phyloP scores from a whole-genome alignment of 2,797 vertebrate species.

The Synaphobranchus kaupii region DNA sequence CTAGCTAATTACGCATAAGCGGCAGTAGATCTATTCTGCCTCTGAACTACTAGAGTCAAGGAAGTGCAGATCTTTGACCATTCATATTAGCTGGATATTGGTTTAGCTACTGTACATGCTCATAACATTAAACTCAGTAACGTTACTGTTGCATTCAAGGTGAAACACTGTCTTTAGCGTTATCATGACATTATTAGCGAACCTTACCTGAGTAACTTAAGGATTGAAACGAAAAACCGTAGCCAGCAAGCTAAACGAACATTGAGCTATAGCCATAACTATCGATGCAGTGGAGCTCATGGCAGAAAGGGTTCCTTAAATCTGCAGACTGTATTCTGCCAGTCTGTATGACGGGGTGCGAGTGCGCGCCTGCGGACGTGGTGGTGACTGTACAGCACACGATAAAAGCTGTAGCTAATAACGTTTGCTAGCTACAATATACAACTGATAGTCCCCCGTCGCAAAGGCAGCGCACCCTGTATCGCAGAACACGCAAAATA shows the following conservation, averaged over 20 bases:
- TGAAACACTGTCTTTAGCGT: slow-evolving; percentile 26
- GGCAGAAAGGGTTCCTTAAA: slow-evolving; percentile 51
- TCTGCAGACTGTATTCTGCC: slow-evolving; percentile 61
- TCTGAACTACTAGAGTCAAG: slow-evolving; percentile 4
- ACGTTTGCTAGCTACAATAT: neutral
- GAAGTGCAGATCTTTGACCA: neutral
- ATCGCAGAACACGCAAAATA: neutral
- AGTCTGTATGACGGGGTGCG: slow-evolving; percentile 42
- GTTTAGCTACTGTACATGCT: neutral
- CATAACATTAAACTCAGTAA: slow-evolving; percentile 46
- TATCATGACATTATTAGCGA: neutral
- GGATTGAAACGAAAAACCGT: neutral
- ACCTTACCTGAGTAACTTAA: neutral
- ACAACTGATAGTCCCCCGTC: neutral
- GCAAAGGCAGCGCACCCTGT: neutral
- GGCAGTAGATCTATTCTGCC: neutral
- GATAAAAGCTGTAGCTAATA: slow-evolving; percentile 62
- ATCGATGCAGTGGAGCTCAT: slow-evolving; percentile 58
- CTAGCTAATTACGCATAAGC: neutral
- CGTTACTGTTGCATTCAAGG: slow-evolving; percentile 53
- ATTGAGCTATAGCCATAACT: slow-evolving; percentile 43
- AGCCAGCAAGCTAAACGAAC: neutral
- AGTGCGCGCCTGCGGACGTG: slow-evolving; percentile 25
- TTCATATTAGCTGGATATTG: neutral
- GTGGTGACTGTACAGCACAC: slow-evolving; percentile 13